A percentile compares a stretch with the other conserved stretches of the same genome.
Conservation (phyloP, 2,888 invertebrate genomes). For the Capitulum mitella region DNA sequence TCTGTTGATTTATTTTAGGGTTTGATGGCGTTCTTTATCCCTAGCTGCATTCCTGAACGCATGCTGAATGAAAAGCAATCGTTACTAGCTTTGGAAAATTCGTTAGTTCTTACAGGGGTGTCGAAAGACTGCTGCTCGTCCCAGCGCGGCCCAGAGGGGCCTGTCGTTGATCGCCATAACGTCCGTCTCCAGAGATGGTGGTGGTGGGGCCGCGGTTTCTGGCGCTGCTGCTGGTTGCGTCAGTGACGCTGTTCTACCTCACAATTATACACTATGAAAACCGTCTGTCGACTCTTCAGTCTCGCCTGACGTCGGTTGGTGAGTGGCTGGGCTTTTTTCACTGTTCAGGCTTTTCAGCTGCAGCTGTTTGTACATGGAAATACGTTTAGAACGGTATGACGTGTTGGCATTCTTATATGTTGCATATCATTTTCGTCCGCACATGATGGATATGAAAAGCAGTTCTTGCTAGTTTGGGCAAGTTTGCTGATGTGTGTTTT, state of each 20-base stretch:
- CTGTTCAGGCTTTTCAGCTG: background rate
- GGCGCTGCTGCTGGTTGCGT: background rate
- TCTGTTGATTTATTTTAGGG: too few species aligned
- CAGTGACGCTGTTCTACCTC: background rate
- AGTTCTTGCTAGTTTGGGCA: background rate
- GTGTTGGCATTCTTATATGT: too few species aligned
- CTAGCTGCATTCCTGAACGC: too few species aligned
- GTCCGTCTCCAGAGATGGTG: background rate
- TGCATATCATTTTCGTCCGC: too few species aligned
- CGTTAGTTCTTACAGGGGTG: too few species aligned
- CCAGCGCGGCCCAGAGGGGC: too few species aligned
- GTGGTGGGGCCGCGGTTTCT: background rate
- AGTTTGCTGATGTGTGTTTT: background rate
- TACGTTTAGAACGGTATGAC: background rate
- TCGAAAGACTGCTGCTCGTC: too few species aligned
- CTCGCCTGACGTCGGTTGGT: background rate
- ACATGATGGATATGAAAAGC: background rate
- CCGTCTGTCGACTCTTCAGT: background rate
- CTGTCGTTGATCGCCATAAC: too few species aligned
- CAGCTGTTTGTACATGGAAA: background rate
- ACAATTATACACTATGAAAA: background rate
- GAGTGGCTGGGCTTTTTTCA: background rate
- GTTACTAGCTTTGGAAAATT: too few species aligned
- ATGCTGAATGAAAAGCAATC: too few species aligned
- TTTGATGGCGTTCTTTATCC: too few species aligned